These are phyloP conservation scores for Eurytoma adleriae DNA, from an alignment of 2,888 invertebrate genomes.

Conservation along the genomic window DNA sequence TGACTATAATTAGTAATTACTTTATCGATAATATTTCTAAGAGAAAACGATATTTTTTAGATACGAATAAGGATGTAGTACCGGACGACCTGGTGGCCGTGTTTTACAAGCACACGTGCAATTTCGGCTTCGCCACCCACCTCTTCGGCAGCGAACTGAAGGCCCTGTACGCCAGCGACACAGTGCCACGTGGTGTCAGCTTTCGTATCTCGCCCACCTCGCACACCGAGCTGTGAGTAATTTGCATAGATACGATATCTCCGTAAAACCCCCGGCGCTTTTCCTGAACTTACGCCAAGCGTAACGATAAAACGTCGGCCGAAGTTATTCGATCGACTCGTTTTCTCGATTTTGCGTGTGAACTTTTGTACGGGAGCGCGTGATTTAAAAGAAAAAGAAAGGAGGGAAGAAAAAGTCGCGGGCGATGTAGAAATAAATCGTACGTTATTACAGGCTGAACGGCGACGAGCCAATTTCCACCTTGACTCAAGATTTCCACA, in stretches of 20 bases:
- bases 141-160: conserved; percentile 96
- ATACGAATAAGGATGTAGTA: conserved; percentile 94
- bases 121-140: conserved; percentile 97
- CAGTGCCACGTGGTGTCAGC: conserved; percentile 86
- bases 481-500: conserved; percentile 96
- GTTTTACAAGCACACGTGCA: conserved; percentile 94
- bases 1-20: background rate
- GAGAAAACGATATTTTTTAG: conserved; percentile 71
- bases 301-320: no score
- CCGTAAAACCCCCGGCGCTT: no score
- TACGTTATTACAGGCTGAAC: conserved; percentile 78
- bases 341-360: no score
- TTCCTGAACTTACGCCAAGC: no score
- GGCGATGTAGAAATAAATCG: background rate
- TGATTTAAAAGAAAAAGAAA: no score
- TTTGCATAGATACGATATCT: background rate
- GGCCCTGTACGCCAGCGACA: conserved; percentile 85
- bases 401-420: conserved; percentile 7
- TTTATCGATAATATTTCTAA: background rate
- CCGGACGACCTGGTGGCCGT: conserved; percentile 95
- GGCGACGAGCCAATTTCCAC: conserved; percentile 92
- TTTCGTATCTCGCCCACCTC: conserved; percentile 94
- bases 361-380: no score
- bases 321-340: no score
- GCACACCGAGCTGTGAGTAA: conserved; percentile 83